Percentiles rank a stretch among this genome's conserved stretches.
phyloP scores from a whole-genome alignment of 2,113 vertebrate species.

The Odontesthes bonariensis region DNA sequence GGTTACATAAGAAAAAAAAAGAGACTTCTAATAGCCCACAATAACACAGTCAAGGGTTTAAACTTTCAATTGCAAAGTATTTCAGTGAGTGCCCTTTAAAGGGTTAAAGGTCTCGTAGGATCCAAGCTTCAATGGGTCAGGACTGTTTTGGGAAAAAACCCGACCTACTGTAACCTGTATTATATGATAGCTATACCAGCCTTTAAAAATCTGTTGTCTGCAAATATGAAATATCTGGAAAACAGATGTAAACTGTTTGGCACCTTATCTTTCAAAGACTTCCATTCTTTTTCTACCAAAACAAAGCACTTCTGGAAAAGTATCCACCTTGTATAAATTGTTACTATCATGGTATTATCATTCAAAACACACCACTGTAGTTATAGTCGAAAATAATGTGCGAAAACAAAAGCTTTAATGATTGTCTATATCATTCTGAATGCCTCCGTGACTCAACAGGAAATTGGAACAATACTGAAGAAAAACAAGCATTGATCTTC shows the following conservation, averaged over 20 bases:
- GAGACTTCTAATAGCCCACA: too few relatives aligned
- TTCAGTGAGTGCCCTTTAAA: too few relatives aligned
- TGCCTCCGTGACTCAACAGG: conserved; percentile 70
- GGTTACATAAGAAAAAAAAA: too few relatives aligned
- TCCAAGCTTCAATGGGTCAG: too few relatives aligned
- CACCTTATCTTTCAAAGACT: background rate
- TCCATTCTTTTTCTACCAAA: background rate
- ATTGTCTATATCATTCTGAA: conserved; percentile 47
- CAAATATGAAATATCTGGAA: background rate
- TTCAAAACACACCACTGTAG: conserved; percentile 26
- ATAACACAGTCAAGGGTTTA: too few relatives aligned
- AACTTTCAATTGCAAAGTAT: too few relatives aligned
- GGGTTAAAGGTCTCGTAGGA: too few relatives aligned
- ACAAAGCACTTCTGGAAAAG: background rate
- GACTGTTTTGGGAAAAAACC: too few relatives aligned
- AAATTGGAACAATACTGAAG: conserved; percentile 77
- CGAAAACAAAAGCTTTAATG: conserved; percentile 44
- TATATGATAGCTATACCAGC: too few relatives aligned
- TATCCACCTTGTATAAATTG: background rate
- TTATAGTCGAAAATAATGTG: conserved; percentile 42
- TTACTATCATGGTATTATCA: conserved; percentile 9
- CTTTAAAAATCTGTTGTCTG: background rate
- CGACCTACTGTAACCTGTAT: too few relatives aligned
- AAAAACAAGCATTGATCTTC: conserved; percentile 76
- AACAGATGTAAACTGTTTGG: background rate